Evolutionary conservation across 2,888 invertebrate genomes (phyloP).

Genomic region (Hypomecis punctinalis): DNA sequence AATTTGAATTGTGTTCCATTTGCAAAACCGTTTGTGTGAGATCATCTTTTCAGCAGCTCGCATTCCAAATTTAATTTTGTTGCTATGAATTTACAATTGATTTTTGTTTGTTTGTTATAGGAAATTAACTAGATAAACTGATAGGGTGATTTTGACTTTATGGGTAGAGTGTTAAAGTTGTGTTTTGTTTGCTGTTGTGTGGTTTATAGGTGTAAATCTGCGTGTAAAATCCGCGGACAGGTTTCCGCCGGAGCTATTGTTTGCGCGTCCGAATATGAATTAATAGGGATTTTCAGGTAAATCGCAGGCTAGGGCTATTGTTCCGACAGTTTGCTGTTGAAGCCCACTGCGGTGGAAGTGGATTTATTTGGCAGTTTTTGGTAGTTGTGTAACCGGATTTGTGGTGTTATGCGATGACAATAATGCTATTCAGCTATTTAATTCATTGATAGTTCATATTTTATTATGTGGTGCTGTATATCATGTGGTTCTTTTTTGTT

Average conservation of each 20-base stretch:
- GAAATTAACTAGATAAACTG: constrained; percentile 34
- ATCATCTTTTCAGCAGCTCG: constrained; percentile 62
- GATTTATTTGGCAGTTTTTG: constrained; percentile 40
- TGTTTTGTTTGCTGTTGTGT: constrained; percentile 40
- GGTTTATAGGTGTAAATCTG: constrained; percentile 63
- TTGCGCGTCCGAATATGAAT: constrained; percentile 69
- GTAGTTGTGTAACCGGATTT: constrained; percentile 24
- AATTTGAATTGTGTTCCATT: constrained; percentile 73
- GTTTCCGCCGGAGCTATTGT: constrained; percentile 72
- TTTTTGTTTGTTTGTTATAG: constrained; percentile 33
- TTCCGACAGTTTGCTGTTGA: constrained; percentile 43
- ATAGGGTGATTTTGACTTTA: constrained; percentile 47
- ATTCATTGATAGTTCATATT: too few species aligned
- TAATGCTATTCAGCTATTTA: background rate
- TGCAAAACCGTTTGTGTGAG: constrained; percentile 66
- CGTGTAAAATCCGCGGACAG: constrained; percentile 75
- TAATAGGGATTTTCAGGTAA: constrained; percentile 74
- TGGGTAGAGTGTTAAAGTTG: constrained; percentile 31
- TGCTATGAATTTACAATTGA: constrained; percentile 37
- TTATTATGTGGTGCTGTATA: too few species aligned
- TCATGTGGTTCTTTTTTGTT: too few species aligned
- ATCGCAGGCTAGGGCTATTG: constrained; percentile 56
- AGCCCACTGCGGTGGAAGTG: constrained; percentile 34
- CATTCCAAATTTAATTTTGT: constrained; percentile 51
- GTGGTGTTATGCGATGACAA: background rate